Evolutionary conservation across 2,888 invertebrate genomes (phyloP).

Genomic region (Acleris literana): DNA sequence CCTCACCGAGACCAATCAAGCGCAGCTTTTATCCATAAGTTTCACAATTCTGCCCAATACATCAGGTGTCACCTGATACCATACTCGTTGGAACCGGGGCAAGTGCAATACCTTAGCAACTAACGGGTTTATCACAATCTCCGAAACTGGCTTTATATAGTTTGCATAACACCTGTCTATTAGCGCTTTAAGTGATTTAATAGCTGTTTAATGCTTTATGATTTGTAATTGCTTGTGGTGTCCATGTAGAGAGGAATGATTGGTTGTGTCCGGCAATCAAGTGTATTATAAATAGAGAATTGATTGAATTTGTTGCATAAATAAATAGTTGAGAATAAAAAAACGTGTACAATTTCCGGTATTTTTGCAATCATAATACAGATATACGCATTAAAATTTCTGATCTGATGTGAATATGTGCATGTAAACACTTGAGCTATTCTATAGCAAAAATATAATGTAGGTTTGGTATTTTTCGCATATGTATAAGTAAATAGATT

Average conservation of each 20-base stretch:
- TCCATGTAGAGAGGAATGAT: constrained; percentile 11
- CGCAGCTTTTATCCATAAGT: constrained; percentile 40
- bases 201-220: constrained; percentile 15
- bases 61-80: constrained; percentile 48
- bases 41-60: constrained; percentile 35
- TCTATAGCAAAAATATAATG: too few species aligned
- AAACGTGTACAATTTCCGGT: too few species aligned
- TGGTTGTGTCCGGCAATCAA: constrained; percentile 15
- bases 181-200: constrained; percentile 26
- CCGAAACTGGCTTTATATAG: constrained; percentile 29
- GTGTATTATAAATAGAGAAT: background rate
- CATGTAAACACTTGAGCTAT: too few species aligned
- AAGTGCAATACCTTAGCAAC: constrained; percentile 48
- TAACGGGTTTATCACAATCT: constrained; percentile 34
- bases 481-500: too few species aligned
- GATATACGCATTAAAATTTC: too few species aligned
- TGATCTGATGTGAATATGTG: too few species aligned
- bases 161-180: constrained; percentile 33
- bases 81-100: constrained; percentile 47
- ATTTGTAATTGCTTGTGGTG: constrained; percentile 15
- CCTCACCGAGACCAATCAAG: constrained; percentile 20
- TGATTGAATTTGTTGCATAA: background rate
- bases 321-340: too few species aligned
- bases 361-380: too few species aligned
- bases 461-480: too few species aligned